Percentiles rank a stretch among this genome's conserved stretches.
phyloP scores from a whole-genome alignment of 2,888 invertebrate species.

The Neoaliturus tenellus region DNA sequence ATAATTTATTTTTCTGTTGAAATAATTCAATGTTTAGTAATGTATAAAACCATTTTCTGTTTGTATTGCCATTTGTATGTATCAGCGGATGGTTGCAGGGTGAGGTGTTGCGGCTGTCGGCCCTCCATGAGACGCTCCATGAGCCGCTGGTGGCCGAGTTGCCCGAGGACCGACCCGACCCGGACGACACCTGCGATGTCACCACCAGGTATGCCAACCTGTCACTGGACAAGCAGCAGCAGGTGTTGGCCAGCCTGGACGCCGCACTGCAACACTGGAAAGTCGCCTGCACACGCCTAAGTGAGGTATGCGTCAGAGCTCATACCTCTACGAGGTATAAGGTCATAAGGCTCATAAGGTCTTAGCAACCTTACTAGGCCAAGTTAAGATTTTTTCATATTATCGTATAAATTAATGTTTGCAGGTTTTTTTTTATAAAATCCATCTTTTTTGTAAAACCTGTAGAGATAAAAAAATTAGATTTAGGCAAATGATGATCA shows the following conservation, averaged over 20 bases:
- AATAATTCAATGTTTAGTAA: too few relatives aligned
- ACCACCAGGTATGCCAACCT: not conserved
- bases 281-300: not conserved
- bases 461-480: too few relatives aligned
- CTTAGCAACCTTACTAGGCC: not conserved
- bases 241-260: not conserved
- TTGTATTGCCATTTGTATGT: too few relatives aligned
- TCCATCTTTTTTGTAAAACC: too few relatives aligned
- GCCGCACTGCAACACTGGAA: not conserved
- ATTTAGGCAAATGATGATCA: too few relatives aligned
- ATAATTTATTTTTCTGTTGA: too few relatives aligned
- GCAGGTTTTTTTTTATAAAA: too few relatives aligned
- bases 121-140: not conserved
- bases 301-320: not conserved
- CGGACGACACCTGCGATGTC: slow-evolving; percentile 27
- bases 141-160: not conserved
- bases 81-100: slow-evolving; percentile 8
- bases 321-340: too few relatives aligned
- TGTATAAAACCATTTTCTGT: too few relatives aligned
- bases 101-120: slow-evolving; percentile 24
- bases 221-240: not conserved
- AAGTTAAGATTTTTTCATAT: not conserved
- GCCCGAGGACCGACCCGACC: slow-evolving; percentile 27
- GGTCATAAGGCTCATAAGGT: too few relatives aligned
- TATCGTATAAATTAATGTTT: too few relatives aligned